Evolutionary conservation across 2,888 invertebrate genomes (phyloP).

Genomic region (Ischnus inquisitorius): DNA sequence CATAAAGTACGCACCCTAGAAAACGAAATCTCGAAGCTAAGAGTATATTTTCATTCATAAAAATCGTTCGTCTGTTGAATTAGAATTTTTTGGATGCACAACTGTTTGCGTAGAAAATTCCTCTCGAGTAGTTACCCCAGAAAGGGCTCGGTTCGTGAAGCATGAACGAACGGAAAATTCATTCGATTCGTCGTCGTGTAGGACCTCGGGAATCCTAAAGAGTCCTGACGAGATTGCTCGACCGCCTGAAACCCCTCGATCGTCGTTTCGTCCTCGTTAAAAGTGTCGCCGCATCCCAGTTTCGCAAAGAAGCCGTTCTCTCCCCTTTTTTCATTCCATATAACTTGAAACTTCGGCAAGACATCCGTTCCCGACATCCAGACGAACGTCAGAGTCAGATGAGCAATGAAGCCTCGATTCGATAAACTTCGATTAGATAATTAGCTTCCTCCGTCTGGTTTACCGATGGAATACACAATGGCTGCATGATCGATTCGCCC

Average conservation of each 20-base stretch:
- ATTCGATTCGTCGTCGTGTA: not conserved
- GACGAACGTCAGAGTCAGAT: not conserved
- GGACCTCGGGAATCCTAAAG: constrained; percentile 3
- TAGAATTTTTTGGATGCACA: no score
- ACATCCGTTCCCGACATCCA: not conserved
- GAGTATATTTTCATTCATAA: no score
- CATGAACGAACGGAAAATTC: no score
- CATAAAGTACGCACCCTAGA: no score
- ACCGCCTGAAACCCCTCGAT: not conserved
- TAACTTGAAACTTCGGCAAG: not conserved
- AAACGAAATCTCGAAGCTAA: no score
- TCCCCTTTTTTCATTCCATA: not conserved
- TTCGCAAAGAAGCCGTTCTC: not conserved
- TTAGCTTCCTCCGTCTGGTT: not conserved
- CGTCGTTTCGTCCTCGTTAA: constrained; percentile 37
- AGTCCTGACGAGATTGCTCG: not conserved
- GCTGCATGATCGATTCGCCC: no score
- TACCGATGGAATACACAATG: not conserved
- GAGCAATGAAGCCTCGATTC: not conserved
- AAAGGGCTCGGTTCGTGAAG: not conserved
- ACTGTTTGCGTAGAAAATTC: not conserved
- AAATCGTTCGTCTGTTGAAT: no score
- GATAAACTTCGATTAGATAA: not conserved
- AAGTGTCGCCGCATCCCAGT: not conserved
- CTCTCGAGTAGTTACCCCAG: not conserved